phyloP scores from a whole-genome alignment of 92 coral and sea anemone species.

The Siderastrea siderea region DNA sequence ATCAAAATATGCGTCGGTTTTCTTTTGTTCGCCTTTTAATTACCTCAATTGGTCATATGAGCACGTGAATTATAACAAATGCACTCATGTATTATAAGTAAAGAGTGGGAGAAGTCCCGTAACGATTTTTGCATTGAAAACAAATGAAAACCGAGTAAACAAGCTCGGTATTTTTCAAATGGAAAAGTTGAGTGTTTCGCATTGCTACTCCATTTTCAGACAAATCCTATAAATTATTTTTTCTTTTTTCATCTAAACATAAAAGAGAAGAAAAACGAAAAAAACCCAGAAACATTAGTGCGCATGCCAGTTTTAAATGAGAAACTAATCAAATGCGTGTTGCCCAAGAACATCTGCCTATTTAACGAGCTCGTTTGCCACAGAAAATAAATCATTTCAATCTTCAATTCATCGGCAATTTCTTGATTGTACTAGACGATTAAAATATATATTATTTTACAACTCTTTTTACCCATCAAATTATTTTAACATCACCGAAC shows the following conservation, averaged over 20 bases:
- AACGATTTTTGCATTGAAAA: neutral
- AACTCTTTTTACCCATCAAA: too few species aligned
- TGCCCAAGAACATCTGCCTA: neutral
- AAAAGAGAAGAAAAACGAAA: neutral
- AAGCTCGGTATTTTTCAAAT: too few species aligned
- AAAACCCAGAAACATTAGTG: neutral
- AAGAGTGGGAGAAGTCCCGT: neutral
- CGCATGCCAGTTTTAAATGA: neutral
- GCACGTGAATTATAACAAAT: too few species aligned
- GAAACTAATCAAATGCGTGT: neutral
- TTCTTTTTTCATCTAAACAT: neutral
- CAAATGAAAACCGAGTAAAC: neutral
- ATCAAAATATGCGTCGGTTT: too few species aligned
- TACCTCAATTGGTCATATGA: too few species aligned
- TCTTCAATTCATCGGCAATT: neutral
- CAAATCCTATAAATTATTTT: too few species aligned
- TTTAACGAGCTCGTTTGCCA: slow-evolving; percentile 16
- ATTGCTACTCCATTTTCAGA: neutral
- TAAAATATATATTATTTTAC: neutral
- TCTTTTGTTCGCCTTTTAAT: too few species aligned
- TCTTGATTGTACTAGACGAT: neutral
- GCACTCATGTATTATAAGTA: too few species aligned
- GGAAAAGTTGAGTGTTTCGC: too few species aligned
- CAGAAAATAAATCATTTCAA: neutral
- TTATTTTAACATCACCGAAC: neutral